Conservation (phyloP, 2,888 invertebrate genomes). For the Rhagophthalmus giganteus region DNA sequence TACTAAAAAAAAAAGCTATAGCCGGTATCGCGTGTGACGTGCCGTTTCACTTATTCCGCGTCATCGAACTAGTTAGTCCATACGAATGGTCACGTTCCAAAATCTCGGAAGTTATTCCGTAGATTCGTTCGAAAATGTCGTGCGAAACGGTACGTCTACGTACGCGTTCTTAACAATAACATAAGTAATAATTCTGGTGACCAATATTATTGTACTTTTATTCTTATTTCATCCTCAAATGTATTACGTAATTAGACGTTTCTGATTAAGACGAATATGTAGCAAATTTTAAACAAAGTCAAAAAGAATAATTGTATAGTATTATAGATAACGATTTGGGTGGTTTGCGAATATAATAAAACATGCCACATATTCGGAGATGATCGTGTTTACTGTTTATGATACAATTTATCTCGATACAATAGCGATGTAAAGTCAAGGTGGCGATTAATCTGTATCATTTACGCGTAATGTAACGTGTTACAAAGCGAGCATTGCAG, state of each 20-base stretch:
- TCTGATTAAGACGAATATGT: conserved; percentile 14
- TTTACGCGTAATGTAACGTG: too few species aligned
- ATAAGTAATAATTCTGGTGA: conserved; percentile 35
- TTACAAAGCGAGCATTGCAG: conserved; percentile 10
- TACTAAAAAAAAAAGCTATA: conserved; percentile 47
- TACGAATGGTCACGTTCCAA: not conserved
- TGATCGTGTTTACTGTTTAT: too few species aligned
- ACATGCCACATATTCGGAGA: conserved; percentile 11
- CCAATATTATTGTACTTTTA: conserved; percentile 40
- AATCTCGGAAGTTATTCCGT: too few species aligned
- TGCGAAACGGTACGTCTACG: conserved; percentile 20
- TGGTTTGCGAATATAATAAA: too few species aligned
- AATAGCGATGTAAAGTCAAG: too few species aligned
- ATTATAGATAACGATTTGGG: too few species aligned
- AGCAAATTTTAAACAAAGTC: conserved; percentile 1
- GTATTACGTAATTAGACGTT: conserved; percentile 8
- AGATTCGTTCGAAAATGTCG: conserved; percentile 18
- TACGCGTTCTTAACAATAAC: conserved; percentile 24
- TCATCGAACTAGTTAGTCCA: conserved; percentile 1
- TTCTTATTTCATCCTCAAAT: conserved; percentile 41
- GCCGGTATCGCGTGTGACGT: too few species aligned
- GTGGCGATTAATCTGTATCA: too few species aligned
- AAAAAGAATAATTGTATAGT: too few species aligned
- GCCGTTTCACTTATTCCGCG: conserved; percentile 4
- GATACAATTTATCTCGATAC: too few species aligned